Evolutionary conservation across 1,140 invertebrate species (phyloP), one percentile per base, ranked within the genome.

Genomic region (Aphelenchoides besseyi): DNA sequence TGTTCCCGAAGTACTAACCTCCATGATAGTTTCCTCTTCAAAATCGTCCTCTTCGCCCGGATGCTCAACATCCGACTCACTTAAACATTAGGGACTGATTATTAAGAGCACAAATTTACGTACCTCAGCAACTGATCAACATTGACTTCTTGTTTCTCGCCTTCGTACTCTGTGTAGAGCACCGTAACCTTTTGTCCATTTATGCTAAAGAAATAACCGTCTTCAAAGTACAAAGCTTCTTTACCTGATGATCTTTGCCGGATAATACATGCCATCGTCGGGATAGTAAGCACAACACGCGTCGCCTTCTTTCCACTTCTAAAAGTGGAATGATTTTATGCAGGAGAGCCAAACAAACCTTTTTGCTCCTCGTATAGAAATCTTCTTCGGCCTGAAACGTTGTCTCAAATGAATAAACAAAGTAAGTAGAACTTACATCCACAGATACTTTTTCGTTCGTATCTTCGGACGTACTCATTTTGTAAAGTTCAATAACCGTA

Each of bases 221-320:
- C n/a, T n/a, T n/a, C n/a, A n/a, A n/a, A n/a, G n/a, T n/a, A n/a
- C n/a, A n/a, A n/a, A n/a, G n/a, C n/a, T n/a, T n/a, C n/a, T n/a
- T n/a, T n/a, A n/a, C n/a, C 18, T 30, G 2, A 69, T 35, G 33
- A 76, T 75, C 59, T 73, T 80, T 5, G 75, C 75, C 16, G 70
- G 66, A 66, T 76, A 76, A 41, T 70, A 76, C 28, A 59, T 41
- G 2, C 75, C 75, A 28, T 76, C 75, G 2, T 37, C 73, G 3
- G 29, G 70, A 55, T 76, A 76, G 26, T 59, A 77, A 2, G 75
- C 75, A 70, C 79, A 75, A 52, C 75, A 76, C 9, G 26, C 18
- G 28, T 76, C 76, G 18, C 72, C 72, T 18, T 67, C 33, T 26
- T 74, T 79, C 75, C 75, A 76, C 3, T 32, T 59, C 23, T 66